Base-by-base conservation (phyloP, 2,113 vertebrate species). In the Bothrops jararaca region DNA sequence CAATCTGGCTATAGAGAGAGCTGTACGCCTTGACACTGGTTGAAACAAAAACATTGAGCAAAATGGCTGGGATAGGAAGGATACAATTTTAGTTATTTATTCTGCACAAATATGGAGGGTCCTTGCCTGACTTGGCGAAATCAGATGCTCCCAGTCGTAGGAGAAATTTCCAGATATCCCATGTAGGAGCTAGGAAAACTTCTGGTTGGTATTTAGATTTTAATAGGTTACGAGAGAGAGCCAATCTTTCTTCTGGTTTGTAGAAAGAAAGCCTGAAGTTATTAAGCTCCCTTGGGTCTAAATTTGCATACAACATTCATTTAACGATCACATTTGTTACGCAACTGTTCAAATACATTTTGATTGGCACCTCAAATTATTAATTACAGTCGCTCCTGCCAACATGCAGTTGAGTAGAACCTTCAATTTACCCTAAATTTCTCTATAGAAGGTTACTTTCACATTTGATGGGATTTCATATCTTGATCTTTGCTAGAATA, bases 401-500 rank as follows among this genome's bases (percentile, higher is more conserved):
- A 48, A n/a, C 57, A 12, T 1, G 4, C 85, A 29, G 54, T 29
- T 39, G 53, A 88, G 42, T 18, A 91, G 95, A 92, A 90, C 29
- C 34, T 93, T 94, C 92, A 9, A 1, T 89, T 88, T 69, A 85
- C 74, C 56, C 3, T 52, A 86, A 13, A 91, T 56, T 92, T 88
- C 57, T 54, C 64, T 52, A n/a, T 39, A 85, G 85, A 10, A 15
- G 7, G 54, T 53, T 53, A 57, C 10, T 39, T 53, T 26, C 48
- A 74, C 15, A 39, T 80, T 80, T 20, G 69, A 39, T 39, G 69
- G 15, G 34, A 80, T 80, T 80, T 20, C 2, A 6, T 80, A 8
- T 7, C 13, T 80, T 80, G 6, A 3, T 39, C 5, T 39, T 39
- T 18, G 2, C n/a, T 74, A 7, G 48, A 9, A 50, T 1, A 50